These are phyloP conservation scores for Thamnophis sirtalis DNA, from an alignment of 2,113 vertebrate genomes.

Conservation along the genomic window DNA sequence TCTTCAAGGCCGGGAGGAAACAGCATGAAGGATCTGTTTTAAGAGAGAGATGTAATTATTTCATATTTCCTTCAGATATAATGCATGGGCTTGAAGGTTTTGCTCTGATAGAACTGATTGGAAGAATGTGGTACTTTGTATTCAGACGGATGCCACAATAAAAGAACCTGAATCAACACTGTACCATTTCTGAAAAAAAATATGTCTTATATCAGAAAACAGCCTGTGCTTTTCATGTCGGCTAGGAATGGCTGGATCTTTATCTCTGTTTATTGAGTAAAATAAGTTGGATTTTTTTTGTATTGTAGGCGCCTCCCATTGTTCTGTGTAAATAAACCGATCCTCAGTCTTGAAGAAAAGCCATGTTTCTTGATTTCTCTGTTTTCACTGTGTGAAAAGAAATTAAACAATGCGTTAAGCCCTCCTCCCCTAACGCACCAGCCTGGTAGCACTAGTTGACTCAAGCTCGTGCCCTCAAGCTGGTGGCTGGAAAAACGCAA, in stretches of 20 bases:
- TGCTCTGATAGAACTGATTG: neutral
- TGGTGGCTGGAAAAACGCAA: constrained; percentile 44
- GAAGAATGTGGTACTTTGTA: accelerated
- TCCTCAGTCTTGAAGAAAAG: constrained; percentile 16
- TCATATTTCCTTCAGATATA: constrained; percentile 1
- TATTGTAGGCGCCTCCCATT: constrained; percentile 1
- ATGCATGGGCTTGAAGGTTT: neutral
- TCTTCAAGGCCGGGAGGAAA: neutral
- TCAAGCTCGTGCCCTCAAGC: neutral
- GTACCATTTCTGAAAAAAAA: constrained; percentile 9
- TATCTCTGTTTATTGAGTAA: constrained; percentile 17
- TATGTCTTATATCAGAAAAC: neutral
- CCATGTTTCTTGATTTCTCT: constrained; percentile 12
- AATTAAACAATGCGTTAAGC: neutral
- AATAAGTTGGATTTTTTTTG: constrained; percentile 24
- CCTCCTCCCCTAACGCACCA: neutral
- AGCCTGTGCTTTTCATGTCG: neutral
- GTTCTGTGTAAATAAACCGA: constrained; percentile 16
- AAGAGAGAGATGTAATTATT: constrained; percentile 17
- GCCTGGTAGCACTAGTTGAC: constrained; percentile 44
- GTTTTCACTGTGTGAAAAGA: neutral
- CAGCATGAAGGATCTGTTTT: neutral
- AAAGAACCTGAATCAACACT: constrained; percentile 21
- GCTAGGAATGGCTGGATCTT: constrained; percentile 25
- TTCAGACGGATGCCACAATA: neutral